phyloP scores from a whole-genome alignment of 2,113 vertebrate species.

The Upupa epops region DNA sequence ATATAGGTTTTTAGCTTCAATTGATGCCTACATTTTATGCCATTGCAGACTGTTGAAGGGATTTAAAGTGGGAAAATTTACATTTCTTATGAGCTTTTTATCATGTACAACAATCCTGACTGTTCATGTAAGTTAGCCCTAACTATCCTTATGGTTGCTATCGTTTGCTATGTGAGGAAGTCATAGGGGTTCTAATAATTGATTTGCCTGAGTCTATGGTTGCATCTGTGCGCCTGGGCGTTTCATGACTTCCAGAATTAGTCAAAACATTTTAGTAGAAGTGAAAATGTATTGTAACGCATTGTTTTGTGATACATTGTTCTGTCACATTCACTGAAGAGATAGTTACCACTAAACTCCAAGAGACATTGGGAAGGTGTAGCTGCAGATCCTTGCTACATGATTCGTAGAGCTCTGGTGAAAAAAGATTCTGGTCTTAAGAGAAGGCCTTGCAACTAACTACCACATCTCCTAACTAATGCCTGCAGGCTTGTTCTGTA shows the following conservation, averaged over 20 bases:
- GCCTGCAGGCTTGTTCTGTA: background rate
- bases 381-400: background rate
- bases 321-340: background rate
- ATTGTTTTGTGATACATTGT: too few relatives aligned
- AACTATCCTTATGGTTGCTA: background rate
- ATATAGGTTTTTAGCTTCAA: background rate
- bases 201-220: background rate
- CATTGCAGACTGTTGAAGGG: background rate
- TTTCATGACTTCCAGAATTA: background rate
- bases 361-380: background rate
- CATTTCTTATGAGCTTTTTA: background rate
- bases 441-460: background rate
- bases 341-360: background rate
- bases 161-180: background rate
- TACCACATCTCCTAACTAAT: background rate
- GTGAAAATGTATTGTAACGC: background rate
- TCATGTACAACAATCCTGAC: background rate
- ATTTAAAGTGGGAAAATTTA: background rate
- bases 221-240: rapidly evolving
- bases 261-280: background rate
- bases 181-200: background rate
- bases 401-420: background rate
- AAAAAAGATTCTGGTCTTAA: background rate
- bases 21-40: background rate
- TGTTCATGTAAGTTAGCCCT: background rate